A percentile compares a stretch with the other conserved stretches of the same genome.
These are phyloP conservation scores for Cylas formicarius DNA, from an alignment of 1,140 invertebrate genomes.

Conservation along the genomic window DNA sequence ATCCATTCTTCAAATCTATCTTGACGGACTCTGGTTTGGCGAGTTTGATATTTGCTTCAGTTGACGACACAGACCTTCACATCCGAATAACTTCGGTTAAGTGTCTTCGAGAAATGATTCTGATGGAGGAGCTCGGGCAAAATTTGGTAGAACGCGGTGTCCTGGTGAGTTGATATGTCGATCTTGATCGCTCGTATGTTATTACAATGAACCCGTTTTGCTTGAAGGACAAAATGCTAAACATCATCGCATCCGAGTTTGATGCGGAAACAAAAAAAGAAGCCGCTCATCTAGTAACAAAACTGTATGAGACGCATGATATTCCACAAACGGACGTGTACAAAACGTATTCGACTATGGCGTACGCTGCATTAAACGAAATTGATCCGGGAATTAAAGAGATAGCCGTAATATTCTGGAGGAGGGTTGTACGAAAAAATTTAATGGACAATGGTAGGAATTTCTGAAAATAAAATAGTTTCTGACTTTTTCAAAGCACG, in stretches of 20 bases:
- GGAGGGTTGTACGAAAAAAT: slow-evolving; percentile 5
- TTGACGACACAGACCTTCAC: no score
- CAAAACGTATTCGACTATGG: slow-evolving; percentile 13
- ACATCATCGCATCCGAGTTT: slow-evolving; percentile 7
- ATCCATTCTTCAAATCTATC: no score
- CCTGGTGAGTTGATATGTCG: slow-evolving; percentile 2
- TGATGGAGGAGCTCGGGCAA: slow-evolving; percentile 14
- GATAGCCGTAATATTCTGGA: slow-evolving; percentile 16
- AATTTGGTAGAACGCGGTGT: slow-evolving; percentile 3
- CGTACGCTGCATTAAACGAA: slow-evolving; percentile 10
- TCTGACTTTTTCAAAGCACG: no score
- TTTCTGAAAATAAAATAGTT: no score
- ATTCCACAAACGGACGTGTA: neutral
- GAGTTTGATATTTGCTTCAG: no score
- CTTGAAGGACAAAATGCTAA: slow-evolving; percentile 18
- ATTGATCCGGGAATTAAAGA: slow-evolving; percentile 9
- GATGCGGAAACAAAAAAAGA: slow-evolving; percentile 11
- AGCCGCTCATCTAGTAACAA: slow-evolving; percentile 7
- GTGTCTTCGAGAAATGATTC: slow-evolving; percentile 16
- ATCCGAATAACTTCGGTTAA: slow-evolving; percentile 14
- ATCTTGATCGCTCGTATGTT: neutral
- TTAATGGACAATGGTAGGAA: no score
- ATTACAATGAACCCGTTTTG: neutral
- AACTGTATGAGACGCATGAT: slow-evolving; percentile 9
- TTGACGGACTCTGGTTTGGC: no score